These are phyloP conservation scores for Wasmannia auropunctata DNA, from an alignment of 1,140 invertebrate genomes.

Conservation along the genomic window DNA sequence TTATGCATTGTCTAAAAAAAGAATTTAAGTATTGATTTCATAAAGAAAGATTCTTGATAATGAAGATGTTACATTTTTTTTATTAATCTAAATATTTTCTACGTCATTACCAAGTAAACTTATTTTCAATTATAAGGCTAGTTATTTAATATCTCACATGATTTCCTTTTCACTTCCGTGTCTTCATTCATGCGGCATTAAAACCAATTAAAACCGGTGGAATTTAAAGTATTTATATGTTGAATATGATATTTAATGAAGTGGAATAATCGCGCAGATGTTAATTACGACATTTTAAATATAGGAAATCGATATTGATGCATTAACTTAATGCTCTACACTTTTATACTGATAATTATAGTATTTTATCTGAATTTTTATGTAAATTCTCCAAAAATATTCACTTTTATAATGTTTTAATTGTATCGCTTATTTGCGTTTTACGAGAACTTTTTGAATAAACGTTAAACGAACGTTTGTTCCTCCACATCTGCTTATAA, in stretches of 20 bases:
- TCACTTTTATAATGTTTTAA: background rate
- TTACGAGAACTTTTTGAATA: slow-evolving; percentile 1
- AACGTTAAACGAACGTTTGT: slow-evolving; percentile 21
- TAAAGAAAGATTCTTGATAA: background rate
- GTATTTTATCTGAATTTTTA: slow-evolving; percentile 48
- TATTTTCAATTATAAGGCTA: slow-evolving; percentile 21
- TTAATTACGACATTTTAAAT: slow-evolving; percentile 14
- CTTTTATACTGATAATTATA: slow-evolving; percentile 34
- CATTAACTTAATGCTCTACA: background rate
- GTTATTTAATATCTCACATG: slow-evolving; percentile 21
- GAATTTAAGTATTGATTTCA: background rate
- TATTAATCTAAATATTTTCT: slow-evolving; percentile 33
- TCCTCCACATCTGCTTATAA: slow-evolving; percentile 1
- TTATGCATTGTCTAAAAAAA: background rate
- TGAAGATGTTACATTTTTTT: slow-evolving; percentile 2
- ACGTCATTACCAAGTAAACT: background rate
- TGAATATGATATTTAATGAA: slow-evolving; percentile 4
- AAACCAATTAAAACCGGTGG: no score
- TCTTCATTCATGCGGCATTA: slow-evolving; percentile 10
- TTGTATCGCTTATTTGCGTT: slow-evolving; percentile 22
- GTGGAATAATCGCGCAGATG: background rate
- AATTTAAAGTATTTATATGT: slow-evolving; percentile 29
- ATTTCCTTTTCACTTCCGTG: background rate
- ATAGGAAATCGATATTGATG: slow-evolving; percentile 27
- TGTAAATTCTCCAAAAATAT: background rate